phyloP scores from a whole-genome alignment of 2,888 invertebrate genomes.

The Eucriotettix oculatus region DNA sequence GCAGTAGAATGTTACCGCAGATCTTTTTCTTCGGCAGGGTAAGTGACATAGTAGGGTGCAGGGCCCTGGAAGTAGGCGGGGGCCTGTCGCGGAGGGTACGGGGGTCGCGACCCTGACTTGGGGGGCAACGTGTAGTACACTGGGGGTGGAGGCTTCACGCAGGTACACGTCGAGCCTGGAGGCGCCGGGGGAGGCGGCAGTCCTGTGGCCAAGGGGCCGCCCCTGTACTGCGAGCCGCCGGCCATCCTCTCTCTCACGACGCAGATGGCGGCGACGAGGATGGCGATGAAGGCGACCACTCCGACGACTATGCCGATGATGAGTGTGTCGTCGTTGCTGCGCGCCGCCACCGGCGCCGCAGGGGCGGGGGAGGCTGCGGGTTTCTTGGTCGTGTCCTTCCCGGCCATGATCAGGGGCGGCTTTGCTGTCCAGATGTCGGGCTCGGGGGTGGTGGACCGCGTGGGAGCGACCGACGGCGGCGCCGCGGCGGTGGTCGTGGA shows the following conservation, averaged over 20 bases:
- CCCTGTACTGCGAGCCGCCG: conserved; percentile 24
- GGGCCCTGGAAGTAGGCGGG: conserved; percentile 28
- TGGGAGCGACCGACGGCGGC: conserved; percentile 22
- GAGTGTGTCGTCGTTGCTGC: conserved; percentile 77
- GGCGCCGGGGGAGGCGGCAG: conserved; percentile 18
- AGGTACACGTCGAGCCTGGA: conserved; percentile 31
- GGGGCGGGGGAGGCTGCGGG: conserved; percentile 7
- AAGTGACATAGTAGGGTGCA: conserved; percentile 22
- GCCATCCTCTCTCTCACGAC: conserved; percentile 63
- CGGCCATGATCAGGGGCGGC: conserved; percentile 1
- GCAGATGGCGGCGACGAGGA: conserved; percentile 76
- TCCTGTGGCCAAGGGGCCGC: conserved; percentile 3
- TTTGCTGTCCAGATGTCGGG: conserved; percentile 80
- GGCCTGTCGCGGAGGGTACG: conserved; percentile 25
- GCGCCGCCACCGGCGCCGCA: conserved; percentile 27
- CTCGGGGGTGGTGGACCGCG: conserved; percentile 27
- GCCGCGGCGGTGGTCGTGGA: conserved; percentile 26
- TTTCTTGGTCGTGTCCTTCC: conserved; percentile 5
- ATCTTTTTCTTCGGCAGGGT: conserved; percentile 23
- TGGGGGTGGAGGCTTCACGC: conserved; percentile 32
- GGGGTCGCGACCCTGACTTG: conserved; percentile 18
- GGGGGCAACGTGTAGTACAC: conserved; percentile 34
- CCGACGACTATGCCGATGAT: conserved; percentile 91
- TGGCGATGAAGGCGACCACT: conserved; percentile 78
- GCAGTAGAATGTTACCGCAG: conserved; percentile 11